Evolutionary conservation across 2,888 invertebrate species (phyloP).

Genomic region (Melinopterus prodromus): DNA sequence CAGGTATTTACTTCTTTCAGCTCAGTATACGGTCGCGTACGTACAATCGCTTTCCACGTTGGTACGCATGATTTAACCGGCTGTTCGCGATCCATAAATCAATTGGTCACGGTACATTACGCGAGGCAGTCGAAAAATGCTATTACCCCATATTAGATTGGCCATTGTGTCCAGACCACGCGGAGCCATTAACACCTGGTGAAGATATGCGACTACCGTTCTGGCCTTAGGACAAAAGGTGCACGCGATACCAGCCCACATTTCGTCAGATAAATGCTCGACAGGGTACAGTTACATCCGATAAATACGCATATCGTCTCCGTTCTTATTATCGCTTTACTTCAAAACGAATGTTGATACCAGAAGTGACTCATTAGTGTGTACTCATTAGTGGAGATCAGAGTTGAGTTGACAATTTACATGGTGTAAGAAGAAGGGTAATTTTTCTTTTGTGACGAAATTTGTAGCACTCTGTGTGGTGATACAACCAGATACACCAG

Average conservation of each 20-base stretch:
- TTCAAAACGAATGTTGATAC: not conserved
- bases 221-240: constrained; percentile 4
- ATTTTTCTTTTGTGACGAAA: too few species aligned
- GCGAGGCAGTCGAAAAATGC: not conserved
- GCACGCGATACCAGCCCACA: not conserved
- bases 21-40: not conserved
- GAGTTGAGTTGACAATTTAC: too few species aligned
- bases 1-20: not conserved
- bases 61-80: not conserved
- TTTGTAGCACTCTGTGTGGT: too few species aligned
- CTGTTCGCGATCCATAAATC: constrained; percentile 4
- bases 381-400: too few species aligned
- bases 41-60: not conserved
- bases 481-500: too few species aligned
- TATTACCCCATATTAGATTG: constrained; percentile 4
- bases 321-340: not conserved
- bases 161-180: not conserved
- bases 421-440: too few species aligned
- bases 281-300: not conserved
- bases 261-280: not conserved
- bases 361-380: not conserved
- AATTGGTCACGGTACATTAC: not conserved
- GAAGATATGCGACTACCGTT: constrained; percentile 4
- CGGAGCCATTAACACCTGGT: not conserved
- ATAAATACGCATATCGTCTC: not conserved